Base-by-base conservation (phyloP, 2,888 invertebrate genomes). In the Orgyia antiqua region DNA sequence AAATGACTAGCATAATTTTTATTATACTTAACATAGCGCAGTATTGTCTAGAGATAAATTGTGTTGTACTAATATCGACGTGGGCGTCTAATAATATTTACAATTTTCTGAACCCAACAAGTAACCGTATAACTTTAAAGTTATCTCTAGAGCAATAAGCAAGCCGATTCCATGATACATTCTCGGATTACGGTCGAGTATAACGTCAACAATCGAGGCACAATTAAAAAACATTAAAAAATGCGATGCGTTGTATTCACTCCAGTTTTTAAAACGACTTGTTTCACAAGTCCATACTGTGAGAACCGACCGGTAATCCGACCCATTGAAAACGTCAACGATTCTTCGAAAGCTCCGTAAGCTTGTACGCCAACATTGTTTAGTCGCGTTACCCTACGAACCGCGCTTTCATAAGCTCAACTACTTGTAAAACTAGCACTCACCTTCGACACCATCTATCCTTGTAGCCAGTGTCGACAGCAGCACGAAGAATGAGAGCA, bases 381-480 rank as follows among this genome's bases (percentile, higher is more conserved):
- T 56, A 69, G 74, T 35, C 69, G 80, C 38, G 51, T 73, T 60
- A 66, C 45, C 54, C 57, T 40, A 56, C 57, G 40, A 54, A 39
- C 47, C 67, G 82, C 77, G 83, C 83, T 83, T 82, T 79, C 80
- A 69, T 73, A 84, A 84, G 84, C 83, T 82, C 73, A 31, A 49
- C 60, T 56, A 67, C 64, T 58, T 58, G 59, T 66, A 49, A 55
- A 59, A 57, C 51, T 59, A 71, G 55, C 53, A 74, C 88, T 77
- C 76, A 90, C 90, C 89, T 88, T 89, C 88, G 67, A 88, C 88
- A 58, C 80, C 75, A 48, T 82, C 79, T 58, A 88, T 78, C 61
- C 83, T 75, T 58, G 83, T 58, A 36, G 78, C 68, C 68, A 84
- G 59, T 58, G 77, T 66, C 58, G 80, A 69, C 72, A 86, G 62